phyloP scores from a whole-genome alignment of 2,797 vertebrate species.

The Semotilus atromaculatus region DNA sequence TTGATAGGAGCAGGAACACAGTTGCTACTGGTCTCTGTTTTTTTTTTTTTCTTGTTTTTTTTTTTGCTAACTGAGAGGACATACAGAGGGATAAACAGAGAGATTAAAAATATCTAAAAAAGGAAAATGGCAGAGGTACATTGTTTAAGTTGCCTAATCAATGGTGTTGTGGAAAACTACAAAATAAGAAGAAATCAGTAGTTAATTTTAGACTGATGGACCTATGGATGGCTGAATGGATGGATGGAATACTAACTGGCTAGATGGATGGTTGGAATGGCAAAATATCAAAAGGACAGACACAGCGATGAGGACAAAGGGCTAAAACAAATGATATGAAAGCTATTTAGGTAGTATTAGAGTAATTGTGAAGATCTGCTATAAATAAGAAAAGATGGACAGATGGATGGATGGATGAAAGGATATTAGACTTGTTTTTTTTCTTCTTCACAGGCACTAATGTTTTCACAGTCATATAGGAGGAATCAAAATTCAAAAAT shows the following conservation, averaged over 20 bases:
- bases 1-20: conserved; percentile 87
- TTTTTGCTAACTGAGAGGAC: conserved; percentile 86
- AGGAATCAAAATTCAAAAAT: conserved; percentile 85
- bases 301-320: neutral
- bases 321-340: conserved; percentile 38
- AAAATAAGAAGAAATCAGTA: conserved; percentile 20
- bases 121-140: conserved; percentile 57
- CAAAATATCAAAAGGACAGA: conserved; percentile 23
- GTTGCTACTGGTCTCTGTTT: conserved; percentile 88
- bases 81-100: conserved; percentile 70
- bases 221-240: conserved; percentile 6
- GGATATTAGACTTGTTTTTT: conserved; percentile 81
- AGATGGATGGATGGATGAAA: conserved; percentile 51
- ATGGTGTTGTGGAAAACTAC: conserved; percentile 16
- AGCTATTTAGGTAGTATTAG: conserved; percentile 52
- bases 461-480: conserved; percentile 90
- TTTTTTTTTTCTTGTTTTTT: conserved; percentile 63
- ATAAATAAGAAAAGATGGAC: conserved; percentile 3
- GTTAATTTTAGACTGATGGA: neutral
- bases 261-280: conserved; percentile 3
- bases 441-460: conserved; percentile 87
- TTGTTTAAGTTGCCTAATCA: conserved; percentile 49
- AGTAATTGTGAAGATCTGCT: conserved; percentile 36
- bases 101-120: conserved; percentile 58
- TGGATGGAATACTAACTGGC: neutral